A percentile compares a stretch with the other conserved stretches of the same genome.
Evolutionary conservation across 2,797 vertebrate species (phyloP).

Genomic region (Ctenosaura bakeri): DNA sequence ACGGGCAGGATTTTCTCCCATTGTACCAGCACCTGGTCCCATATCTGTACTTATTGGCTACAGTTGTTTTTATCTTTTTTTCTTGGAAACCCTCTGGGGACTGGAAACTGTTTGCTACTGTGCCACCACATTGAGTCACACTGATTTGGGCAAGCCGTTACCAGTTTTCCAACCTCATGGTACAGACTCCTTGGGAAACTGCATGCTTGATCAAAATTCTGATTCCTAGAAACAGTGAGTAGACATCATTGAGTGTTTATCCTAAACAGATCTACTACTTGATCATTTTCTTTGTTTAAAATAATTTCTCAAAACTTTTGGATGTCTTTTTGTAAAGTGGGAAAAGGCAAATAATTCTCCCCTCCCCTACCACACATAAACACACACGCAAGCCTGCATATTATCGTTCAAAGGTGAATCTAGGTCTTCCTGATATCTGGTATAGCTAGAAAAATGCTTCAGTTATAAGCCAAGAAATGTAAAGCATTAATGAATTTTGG

Average conservation of each 20-base stretch:
- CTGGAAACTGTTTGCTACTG: too few relatives aligned
- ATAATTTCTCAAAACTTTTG: slow-evolving; percentile 2
- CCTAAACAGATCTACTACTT: not conserved
- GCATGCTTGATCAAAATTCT: not conserved
- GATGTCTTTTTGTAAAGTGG: not conserved
- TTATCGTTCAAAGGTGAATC: not conserved
- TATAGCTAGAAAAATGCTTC: not conserved
- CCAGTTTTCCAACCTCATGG: not conserved
- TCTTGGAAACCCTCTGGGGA: too few relatives aligned
- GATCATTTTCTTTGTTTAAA: not conserved
- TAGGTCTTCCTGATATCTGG: not conserved
- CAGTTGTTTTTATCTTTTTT: too few relatives aligned
- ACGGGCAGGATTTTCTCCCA: too few relatives aligned
- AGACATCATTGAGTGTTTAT: not conserved
- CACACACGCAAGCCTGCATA: not conserved
- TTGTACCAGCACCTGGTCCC: not conserved
- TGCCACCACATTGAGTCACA: too few relatives aligned
- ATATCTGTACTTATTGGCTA: not conserved
- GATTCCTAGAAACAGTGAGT: not conserved
- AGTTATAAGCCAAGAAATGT: not conserved
- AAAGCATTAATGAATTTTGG: not conserved
- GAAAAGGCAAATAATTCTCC: not conserved
- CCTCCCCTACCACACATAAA: too few relatives aligned
- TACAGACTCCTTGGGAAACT: not conserved
- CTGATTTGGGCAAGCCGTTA: not conserved